Evolutionary conservation across 1,140 invertebrate genomes (phyloP).

Genomic region (Phthorimaea operculella): DNA sequence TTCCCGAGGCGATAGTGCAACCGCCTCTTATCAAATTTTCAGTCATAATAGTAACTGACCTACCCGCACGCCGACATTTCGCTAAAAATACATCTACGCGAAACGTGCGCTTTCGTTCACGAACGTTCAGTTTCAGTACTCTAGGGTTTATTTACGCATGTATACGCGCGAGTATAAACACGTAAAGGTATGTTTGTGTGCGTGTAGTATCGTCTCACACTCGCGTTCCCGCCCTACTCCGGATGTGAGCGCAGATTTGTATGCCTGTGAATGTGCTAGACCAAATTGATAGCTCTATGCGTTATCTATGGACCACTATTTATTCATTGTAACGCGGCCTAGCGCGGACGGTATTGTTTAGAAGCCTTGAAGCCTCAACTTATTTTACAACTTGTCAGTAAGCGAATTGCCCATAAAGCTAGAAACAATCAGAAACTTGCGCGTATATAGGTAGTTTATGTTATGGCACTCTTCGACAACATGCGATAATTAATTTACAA

Average conservation of each 20-base stretch:
- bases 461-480: constrained; percentile 28
- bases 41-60: constrained; percentile 60
- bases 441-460: constrained; percentile 37
- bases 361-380: constrained; percentile 53
- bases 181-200: constrained; percentile 28
- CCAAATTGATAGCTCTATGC: constrained; percentile 54
- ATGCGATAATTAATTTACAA: constrained; percentile 43
- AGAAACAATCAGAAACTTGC: constrained; percentile 43
- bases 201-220: constrained; percentile 34
- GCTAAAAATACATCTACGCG: constrained; percentile 50
- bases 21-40: constrained; percentile 45
- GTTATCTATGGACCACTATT: constrained; percentile 33
- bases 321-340: constrained; percentile 30
- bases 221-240: constrained; percentile 47
- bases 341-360: constrained; percentile 54
- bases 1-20: constrained; percentile 28
- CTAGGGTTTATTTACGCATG: constrained; percentile 20
- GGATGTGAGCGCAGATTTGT: constrained; percentile 62
- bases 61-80: constrained; percentile 47
- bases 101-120: constrained; percentile 54
- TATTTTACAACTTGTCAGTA: constrained; percentile 46
- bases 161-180: constrained; percentile 24
- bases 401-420: constrained; percentile 50
- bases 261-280: constrained; percentile 57
- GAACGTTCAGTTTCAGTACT: constrained; percentile 32